A percentile compares a stretch with the other conserved stretches of the same genome.
These are phyloP conservation scores for Hyposmocoma kahamanoa DNA, from an alignment of 1,140 invertebrate genomes.

Conservation along the genomic window DNA sequence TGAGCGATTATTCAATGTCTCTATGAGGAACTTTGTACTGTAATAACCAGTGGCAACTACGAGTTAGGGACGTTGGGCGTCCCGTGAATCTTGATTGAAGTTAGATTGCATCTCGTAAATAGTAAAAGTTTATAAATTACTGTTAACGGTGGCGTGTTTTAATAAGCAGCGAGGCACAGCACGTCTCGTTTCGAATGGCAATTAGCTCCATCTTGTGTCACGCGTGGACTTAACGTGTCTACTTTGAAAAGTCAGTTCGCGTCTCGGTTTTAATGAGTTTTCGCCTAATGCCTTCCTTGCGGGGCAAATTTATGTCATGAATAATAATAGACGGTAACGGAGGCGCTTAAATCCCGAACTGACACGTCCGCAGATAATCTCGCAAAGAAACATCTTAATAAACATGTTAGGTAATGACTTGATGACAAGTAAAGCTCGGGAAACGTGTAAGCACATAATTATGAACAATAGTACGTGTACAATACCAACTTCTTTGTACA, in stretches of 20 bases:
- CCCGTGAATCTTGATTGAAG: neutral
- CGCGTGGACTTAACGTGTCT: conserved; percentile 70
- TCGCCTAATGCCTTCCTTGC: conserved; percentile 66
- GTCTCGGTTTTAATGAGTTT: conserved; percentile 69
- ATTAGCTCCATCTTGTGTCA: conserved; percentile 52
- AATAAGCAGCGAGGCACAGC: conserved; percentile 47
- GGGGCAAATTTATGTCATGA: conserved; percentile 69
- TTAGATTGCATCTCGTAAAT: neutral
- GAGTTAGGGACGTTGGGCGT: no score
- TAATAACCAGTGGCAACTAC: no score
- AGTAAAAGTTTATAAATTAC: conserved; percentile 36
- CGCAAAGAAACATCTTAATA: conserved; percentile 52
- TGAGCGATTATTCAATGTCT: no score
- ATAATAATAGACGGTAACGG: conserved; percentile 60
- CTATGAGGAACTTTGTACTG: no score
- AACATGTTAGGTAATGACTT: conserved; percentile 54
- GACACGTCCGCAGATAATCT: conserved; percentile 59
- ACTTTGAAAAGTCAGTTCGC: conserved; percentile 68
- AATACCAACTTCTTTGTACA: no score
- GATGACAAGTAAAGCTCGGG: conserved; percentile 31
- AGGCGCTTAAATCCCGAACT: conserved; percentile 56
- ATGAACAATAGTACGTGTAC: no score
- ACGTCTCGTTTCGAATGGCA: conserved; percentile 52
- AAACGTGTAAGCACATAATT: no score
- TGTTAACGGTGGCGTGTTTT: conserved; percentile 40